Evolutionary conservation across 2,113 vertebrate species (phyloP).

Genomic region (Fulica atra): DNA sequence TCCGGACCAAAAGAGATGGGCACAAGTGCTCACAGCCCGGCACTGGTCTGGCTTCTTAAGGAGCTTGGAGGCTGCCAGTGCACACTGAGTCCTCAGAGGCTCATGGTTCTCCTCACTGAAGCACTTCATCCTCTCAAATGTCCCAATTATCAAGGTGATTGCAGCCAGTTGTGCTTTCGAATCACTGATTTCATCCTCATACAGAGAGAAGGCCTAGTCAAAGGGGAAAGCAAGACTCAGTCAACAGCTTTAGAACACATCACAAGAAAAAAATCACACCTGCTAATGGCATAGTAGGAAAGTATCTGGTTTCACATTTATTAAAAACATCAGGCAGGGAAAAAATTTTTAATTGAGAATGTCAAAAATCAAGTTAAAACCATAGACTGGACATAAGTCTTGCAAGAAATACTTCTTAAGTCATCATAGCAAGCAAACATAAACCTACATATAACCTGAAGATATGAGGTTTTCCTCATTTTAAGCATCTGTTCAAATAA

Average conservation of each 20-base stretch:
- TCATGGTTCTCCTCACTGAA: conserved; percentile 99
- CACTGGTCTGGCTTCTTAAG: conserved; percentile 98
- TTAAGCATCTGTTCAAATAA: background rate
- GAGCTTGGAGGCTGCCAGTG: conserved; percentile 94
- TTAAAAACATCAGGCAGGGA: background rate
- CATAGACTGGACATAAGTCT: background rate
- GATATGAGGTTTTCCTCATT: background rate
- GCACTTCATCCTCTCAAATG: conserved; percentile 94
- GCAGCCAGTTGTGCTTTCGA: conserved; percentile 99
- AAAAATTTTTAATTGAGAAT: background rate
- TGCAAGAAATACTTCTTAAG: background rate
- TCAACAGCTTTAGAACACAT: background rate
- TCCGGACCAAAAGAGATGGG: conserved; percentile 97
- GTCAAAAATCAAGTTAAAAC: background rate
- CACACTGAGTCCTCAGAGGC: conserved; percentile 95
- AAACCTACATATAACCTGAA: background rate
- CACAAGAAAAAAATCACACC: background rate
- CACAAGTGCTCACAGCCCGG: conserved; percentile 94
- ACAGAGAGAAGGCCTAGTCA: conserved; percentile 93
- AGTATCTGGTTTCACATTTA: background rate
- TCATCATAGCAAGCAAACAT: background rate
- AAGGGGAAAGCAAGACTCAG: background rate
- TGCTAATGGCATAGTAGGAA: background rate
- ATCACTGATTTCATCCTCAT: conserved; percentile 98
- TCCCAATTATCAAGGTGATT: conserved; percentile 97